Base-by-base conservation (phyloP, 2,888 invertebrate genomes). In the Troglohyphantes excavatus region DNA sequence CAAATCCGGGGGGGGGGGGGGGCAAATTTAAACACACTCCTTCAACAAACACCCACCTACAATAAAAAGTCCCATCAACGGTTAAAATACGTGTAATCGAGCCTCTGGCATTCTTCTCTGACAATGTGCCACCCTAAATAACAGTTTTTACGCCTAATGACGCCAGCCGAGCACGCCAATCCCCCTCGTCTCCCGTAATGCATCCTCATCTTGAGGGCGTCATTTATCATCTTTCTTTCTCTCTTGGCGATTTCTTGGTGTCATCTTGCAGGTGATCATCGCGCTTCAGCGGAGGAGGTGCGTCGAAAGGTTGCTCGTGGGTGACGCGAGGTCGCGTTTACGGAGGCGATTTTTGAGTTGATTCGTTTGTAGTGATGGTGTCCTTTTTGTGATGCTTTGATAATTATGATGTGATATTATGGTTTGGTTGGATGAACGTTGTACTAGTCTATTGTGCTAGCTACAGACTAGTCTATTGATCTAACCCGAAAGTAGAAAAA, bases 91-190 rank as follows among this genome's bases (percentile, higher is more conserved):
- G 6, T 78, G 70, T 70, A 61, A 85, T 85, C 61, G 78, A 78
- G 76, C 85, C 53, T 59, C 19, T 26, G 46, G 67, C 68, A 78
- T 76, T 68, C 76, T 53, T 63, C 29, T 33, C 68, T 61, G 78
- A 85, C 85, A 85, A 85, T 85, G 85, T 78, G 76, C 68, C 68
- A 61, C 23, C 13, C 43, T 68, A 85, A 85, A 85, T 85, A 70
- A 85, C 85, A 63, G 85, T 78, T 78, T 85, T 85, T 85, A 85
- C 59, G 76, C 68, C 61, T 85, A 85, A 85, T 61, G 85, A 70
- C 68, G 65, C 53, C 39, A 29, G 53, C 53, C 75, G 75, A 65
- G 43, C n/a, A 59, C 68, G 19, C 29, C 78, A 53, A 61, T 61
- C 13, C 13, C 0, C 59, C 26, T 33, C n/a, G 23, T 39, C 33